These are phyloP conservation scores for Petroica traversi DNA, from an alignment of 2,113 vertebrate genomes.

Conservation along the genomic window DNA sequence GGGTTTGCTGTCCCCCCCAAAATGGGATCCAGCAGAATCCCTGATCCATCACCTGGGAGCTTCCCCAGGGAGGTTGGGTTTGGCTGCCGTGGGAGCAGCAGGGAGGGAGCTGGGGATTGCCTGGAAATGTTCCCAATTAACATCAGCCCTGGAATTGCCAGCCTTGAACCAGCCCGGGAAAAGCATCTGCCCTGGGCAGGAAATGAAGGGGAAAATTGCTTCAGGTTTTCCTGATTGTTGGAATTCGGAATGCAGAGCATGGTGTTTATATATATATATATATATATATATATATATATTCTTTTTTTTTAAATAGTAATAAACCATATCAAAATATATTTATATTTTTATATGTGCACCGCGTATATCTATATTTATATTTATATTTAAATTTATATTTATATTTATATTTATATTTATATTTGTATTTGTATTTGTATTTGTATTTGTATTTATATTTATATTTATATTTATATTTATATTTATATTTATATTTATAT, in stretches of 20 bases:
- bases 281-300: background rate
- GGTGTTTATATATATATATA: background rate
- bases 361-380: too few relatives aligned
- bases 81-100: background rate
- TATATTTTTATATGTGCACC: too few relatives aligned
- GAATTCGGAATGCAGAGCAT: background rate
- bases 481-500: too few relatives aligned
- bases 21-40: background rate
- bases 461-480: too few relatives aligned
- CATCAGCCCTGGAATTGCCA: rapidly evolving
- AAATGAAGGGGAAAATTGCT: background rate
- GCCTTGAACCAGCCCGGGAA: too few relatives aligned
- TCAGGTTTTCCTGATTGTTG: background rate
- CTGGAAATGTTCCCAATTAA: background rate
- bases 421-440: too few relatives aligned
- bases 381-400: too few relatives aligned
- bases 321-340: too few relatives aligned
- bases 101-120: background rate
- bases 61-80: background rate
- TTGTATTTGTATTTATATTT: too few relatives aligned
- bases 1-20: background rate
- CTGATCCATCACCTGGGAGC: rapidly evolving
- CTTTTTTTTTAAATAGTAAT: too few relatives aligned
- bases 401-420: too few relatives aligned
- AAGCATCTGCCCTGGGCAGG: background rate